Conservation (phyloP, 2,888 invertebrate species). For the Platynereis dumerilii region DNA sequence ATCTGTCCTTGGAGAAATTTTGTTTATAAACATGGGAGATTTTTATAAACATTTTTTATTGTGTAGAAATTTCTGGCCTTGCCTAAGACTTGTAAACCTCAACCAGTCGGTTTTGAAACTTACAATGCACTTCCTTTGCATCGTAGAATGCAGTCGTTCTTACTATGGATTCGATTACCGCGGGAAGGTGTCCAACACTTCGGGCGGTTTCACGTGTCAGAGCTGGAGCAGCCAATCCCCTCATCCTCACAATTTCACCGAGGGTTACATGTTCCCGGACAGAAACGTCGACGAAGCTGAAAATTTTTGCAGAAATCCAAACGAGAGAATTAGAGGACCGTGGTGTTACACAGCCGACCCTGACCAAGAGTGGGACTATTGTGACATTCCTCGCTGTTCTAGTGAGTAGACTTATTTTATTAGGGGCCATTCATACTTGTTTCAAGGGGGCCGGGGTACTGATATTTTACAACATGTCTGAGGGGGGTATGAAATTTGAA, state of each 20-base stretch:
- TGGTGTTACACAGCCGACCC: slow-evolving; percentile 23
- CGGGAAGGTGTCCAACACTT: slow-evolving; percentile 4
- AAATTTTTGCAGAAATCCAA: slow-evolving; percentile 15
- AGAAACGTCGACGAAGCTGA: slow-evolving; percentile 7
- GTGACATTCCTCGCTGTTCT: slow-evolving; percentile 19
- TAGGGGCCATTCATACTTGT: too few species aligned
- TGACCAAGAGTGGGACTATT: slow-evolving; percentile 9
- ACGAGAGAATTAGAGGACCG: background rate
- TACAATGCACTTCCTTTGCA: background rate
- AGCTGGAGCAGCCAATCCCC: background rate
- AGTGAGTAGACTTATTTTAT: background rate
- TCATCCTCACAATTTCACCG: slow-evolving; percentile 17
- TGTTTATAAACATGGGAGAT: too few species aligned
- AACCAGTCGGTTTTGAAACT: too few species aligned
- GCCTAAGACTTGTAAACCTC: too few species aligned
- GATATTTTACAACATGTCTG: too few species aligned
- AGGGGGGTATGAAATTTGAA: too few species aligned
- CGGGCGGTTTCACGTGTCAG: slow-evolving; percentile 10
- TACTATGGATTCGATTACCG: slow-evolving; percentile 11
- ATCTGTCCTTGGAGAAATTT: too few species aligned
- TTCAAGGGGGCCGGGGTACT: too few species aligned
- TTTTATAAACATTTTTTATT: too few species aligned
- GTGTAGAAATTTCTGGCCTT: too few species aligned
- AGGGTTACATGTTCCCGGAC: slow-evolving; percentile 17
- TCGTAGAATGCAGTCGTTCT: slow-evolving; percentile 14